A percentile compares a stretch with the other conserved stretches of the same genome.
These are phyloP conservation scores for Rhinella marina DNA, from an alignment of 2,797 vertebrate species.

Conservation along the genomic window DNA sequence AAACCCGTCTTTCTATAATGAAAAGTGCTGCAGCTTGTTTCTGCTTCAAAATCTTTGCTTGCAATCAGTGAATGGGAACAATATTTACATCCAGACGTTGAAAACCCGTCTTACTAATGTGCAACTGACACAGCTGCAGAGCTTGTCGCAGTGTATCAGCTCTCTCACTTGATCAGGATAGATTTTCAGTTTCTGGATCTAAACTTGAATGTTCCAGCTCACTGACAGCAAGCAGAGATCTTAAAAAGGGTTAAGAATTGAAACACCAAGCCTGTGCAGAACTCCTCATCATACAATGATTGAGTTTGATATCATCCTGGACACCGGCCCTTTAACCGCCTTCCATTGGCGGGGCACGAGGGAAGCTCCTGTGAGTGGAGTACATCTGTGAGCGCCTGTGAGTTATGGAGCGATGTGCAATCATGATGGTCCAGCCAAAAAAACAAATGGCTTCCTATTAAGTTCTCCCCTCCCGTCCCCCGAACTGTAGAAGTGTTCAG, in stretches of 20 bases:
- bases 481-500: neutral
- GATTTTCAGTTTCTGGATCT: too few species aligned
- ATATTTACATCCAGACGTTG: neutral
- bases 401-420: constrained; percentile 38
- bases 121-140: neutral
- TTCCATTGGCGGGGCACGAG: neutral
- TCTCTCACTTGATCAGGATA: too few species aligned
- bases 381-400: constrained; percentile 32
- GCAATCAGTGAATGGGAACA: neutral
- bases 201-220: too few species aligned
- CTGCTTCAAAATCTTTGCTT: neutral
- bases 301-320: neutral
- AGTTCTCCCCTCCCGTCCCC: constrained; percentile 3
- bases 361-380: neutral
- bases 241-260: neutral
- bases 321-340: too few species aligned
- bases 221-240: neutral
- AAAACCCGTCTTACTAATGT: neutral
- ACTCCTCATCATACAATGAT: neutral
- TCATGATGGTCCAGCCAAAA: constrained; percentile 42
- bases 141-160: too few species aligned
- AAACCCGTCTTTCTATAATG: too few species aligned
- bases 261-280: neutral
- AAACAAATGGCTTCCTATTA: constrained; percentile 57
- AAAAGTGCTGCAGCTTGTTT: too few species aligned